Evolutionary conservation across 1,140 invertebrate genomes (phyloP), one percentile per base, ranked within the genome.

Genomic region (Eciton burchellii): DNA sequence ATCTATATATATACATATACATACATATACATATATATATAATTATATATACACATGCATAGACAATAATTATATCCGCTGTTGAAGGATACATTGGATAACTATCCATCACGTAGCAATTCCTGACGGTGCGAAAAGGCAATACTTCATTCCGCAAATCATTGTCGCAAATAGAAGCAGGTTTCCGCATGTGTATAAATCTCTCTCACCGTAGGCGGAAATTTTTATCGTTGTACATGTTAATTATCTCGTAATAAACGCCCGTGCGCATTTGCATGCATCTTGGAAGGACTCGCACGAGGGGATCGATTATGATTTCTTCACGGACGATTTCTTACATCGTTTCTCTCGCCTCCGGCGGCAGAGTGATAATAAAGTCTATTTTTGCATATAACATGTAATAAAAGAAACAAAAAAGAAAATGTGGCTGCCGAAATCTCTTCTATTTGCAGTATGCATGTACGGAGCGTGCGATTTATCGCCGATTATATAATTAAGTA

Each of bases 41-140:
- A 79, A n/a, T n/a, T 12, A 62, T 62, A 60, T 35, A 73, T 24
- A 84, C 56, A 85, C 71, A 83, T 47, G 66, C 16, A 89, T 87
- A 88, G 90, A 90, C 90, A 90, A 90, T 90, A 90, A 90, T 83
- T 83, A 87, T 74, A 88, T 65, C 82, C 79, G 81, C 57, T 76
- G 60, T 88, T 84, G 52, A 62, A 85, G 29, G 35, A 43, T 84
- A 84, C 68, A 86, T 65, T 8, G 21, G n/a, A 71, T 41, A 81
- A 87, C 62, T 60, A 60, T 76, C 77, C 70, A 82, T 35, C 43
- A 87, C 56, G 26, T 49, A 73, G 66, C 63, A 43, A 19, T 12
- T 6, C 29, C 6, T 21, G 11, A 29, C 21, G 24, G 43, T 35
- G n/a, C n/a, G 47, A 19, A 6, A 62, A 77, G 54, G 72, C 62